Evolutionary conservation across 2,888 invertebrate species (phyloP), one percentile per base, ranked within the genome.

Genomic region (Entomobrya multifasciata): DNA sequence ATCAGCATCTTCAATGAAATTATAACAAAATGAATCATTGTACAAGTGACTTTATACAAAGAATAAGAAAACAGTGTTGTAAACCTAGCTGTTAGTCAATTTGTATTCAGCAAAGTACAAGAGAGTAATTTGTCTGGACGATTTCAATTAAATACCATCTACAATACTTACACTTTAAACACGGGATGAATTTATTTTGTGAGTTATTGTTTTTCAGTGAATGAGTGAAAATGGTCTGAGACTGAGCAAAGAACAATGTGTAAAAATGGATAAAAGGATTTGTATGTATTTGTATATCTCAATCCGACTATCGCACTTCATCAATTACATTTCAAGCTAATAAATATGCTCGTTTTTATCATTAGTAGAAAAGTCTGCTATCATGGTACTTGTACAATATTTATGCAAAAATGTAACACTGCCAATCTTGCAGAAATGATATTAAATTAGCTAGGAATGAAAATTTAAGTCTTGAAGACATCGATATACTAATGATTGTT

Each of bases 91-190:
- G 36, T 22, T n/a, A n/a, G n/a, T n/a, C n/a, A n/a, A n/a, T n/a
- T n/a, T n/a, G n/a, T 36, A 41, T 65, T 65, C 65, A 65, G 20
- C n/a, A 65, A 17, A 65, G 62, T 65, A 65, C 65, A 65, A 65
- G 41, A 20, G 20, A 72, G 72, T 22, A 55, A 76, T 57, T 76
- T 76, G 76, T 76, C 77, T 77, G 77, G 77, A 77, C 62, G 60
- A 60, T 77, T 77, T 77, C 77, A 77, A 77, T 74, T 74, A 74
- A 72, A 41, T 65, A 65, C 20, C 20, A 1, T 41, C n/a, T 15
- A 30, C n/a, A n/a, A n/a, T n/a, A n/a, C n/a, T n/a, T n/a, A 74
- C 74, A 74, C 20, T 25, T 44, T 47, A 70, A 70, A 44, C 70
- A 22, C n/a, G n/a, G n/a, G n/a, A n/a, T n/a, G n/a, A n/a, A n/a